Evolutionary conservation across 1,140 invertebrate species (phyloP).

Genomic region (Drosophila nannoptera): DNA sequence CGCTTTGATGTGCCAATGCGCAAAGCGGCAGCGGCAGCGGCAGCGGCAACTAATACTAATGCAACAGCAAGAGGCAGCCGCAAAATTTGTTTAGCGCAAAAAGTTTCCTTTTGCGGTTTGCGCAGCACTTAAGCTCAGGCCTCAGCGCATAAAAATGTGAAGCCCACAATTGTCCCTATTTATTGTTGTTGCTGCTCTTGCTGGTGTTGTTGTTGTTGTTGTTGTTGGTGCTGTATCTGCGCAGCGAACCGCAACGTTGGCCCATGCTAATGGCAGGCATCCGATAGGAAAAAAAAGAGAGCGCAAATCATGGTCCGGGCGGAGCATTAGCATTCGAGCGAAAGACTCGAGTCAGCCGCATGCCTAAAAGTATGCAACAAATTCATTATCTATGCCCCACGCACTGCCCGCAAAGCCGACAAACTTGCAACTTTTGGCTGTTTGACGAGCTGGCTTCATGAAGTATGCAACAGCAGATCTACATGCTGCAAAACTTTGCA

Average conservation of each 20-base stretch:
- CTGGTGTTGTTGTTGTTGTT: constrained; percentile 13
- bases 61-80: constrained; percentile 1
- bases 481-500: constrained; percentile 57
- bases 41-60: constrained; percentile 4
- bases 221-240: constrained; percentile 36
- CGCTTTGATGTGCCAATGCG: constrained; percentile 69
- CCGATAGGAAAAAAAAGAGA: not conserved
- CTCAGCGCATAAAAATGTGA: constrained; percentile 57
- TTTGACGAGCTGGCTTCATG: constrained; percentile 1
- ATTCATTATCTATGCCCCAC: constrained; percentile 28
- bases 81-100: constrained; percentile 54
- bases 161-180: constrained; percentile 38
- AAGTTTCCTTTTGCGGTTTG: constrained; percentile 59
- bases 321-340: constrained; percentile 18
- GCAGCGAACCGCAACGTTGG: constrained; percentile 52
- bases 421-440: constrained; percentile 21
- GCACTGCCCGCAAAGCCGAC: not conserved
- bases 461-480: constrained; percentile 10
- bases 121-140: constrained; percentile 39
- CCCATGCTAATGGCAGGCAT: constrained; percentile 29
- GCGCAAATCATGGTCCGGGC: not conserved
- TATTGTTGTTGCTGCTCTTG: constrained; percentile 7
- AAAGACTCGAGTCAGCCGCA: constrained; percentile 7
- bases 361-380: constrained; percentile 19
- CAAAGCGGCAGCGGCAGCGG: constrained; percentile 18